phyloP scores from a whole-genome alignment of 1,140 invertebrate species.

The Hyles euphorbiae region DNA sequence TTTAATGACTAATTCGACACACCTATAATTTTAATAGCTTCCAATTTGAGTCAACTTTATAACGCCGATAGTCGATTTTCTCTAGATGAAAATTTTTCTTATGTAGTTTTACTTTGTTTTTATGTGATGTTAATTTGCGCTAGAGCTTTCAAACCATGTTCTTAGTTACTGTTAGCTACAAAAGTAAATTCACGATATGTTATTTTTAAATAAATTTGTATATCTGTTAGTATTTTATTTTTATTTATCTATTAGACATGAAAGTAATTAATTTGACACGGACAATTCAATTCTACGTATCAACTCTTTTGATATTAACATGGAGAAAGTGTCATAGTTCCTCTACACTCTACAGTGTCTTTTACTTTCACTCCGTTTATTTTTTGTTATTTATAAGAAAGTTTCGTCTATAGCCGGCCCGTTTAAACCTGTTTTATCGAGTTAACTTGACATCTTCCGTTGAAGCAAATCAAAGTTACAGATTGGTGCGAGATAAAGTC shows the following conservation, averaged over 20 bases:
- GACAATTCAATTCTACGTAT: not conserved
- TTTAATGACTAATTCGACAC: conserved; percentile 4
- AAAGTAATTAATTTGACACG: not conserved
- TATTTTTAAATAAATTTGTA: too few relatives aligned
- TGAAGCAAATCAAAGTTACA: not conserved
- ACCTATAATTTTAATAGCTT: not conserved
- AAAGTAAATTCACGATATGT: too few relatives aligned
- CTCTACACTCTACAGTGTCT: conserved; percentile 8
- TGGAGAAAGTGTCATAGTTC: conserved; percentile 45
- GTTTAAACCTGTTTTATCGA: conserved; percentile 2
- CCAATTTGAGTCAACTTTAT: not conserved
- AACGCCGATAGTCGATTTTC: too few relatives aligned
- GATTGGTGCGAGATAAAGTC: too few relatives aligned
- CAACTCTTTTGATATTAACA: conserved; percentile 15
- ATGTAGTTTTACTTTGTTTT: too few relatives aligned
- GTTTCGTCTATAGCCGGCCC: conserved; percentile 19
- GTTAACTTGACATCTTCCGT: conserved; percentile 15
- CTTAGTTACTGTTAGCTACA: too few relatives aligned
- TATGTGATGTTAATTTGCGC: too few relatives aligned
- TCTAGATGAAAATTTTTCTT: too few relatives aligned
- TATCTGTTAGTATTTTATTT: too few relatives aligned
- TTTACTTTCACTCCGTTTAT: conserved; percentile 34
- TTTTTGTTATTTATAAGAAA: conserved; percentile 21
- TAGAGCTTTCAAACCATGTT: too few relatives aligned
- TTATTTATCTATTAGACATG: too few relatives aligned